Base-by-base conservation (phyloP, 2,113 vertebrate genomes). In the Gobiocypris rarus region DNA sequence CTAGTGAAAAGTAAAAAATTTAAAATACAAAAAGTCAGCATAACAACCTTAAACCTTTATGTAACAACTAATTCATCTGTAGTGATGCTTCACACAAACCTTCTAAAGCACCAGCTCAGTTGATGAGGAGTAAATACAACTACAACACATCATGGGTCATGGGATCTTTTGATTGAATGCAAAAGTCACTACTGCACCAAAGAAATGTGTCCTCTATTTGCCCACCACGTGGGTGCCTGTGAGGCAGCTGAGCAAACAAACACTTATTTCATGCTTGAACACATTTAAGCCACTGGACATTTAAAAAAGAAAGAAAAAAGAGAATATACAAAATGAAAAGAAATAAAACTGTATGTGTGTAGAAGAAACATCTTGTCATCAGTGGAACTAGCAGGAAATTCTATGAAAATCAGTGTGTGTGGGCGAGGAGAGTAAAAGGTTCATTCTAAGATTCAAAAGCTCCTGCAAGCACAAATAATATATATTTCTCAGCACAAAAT, bases 251-350 rank as follows among this genome's bases (percentile, higher is more conserved):
- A 75, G 26, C 73, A 52, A 75, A 75, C 73, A 75, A 75, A 54
- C 73, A 19, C 26, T 52, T 54, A 52, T 75, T 75, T 75, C 73
- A 75, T 75, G 73, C 73, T 75, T 52, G 48, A 75, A 11, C 73
- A 75, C 73, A 28, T 75, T 75, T 75, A 31, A 75, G 48, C 73
- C 73, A 75, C 48, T 75, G 73, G 73, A 75, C 48, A 31, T 31
- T 69, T 38, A 5, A 75, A 52, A 52, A 1, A 50, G 6, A 11
- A 13, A 38, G 3, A 48, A 43, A 1, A 50, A 3, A 10, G 28
- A 34, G 26, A 67, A 15, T 34, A 34, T 34, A 14, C 28, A 52
- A 28, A 41, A 41, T 41, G 13, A 26, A 50, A 1, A 28, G 15
- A 75, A 75, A 52, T 9, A 48, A 48, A 48, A 48, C n/a, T 15